Conservation (phyloP, 2,113 vertebrate genomes). For the Galeopterus variegatus region DNA sequence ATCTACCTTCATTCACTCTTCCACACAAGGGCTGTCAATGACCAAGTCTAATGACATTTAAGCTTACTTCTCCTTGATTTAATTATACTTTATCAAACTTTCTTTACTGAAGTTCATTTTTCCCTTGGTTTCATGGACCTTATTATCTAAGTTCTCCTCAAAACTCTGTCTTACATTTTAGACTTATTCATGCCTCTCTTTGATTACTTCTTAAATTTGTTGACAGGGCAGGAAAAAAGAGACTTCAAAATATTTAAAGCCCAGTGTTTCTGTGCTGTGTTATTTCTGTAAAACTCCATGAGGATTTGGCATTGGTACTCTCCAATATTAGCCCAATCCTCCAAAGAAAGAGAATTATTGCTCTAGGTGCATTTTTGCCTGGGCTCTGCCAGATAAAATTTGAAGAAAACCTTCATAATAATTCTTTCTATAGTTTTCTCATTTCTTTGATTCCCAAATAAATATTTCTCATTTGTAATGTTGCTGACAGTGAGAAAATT, state of each 20-base stretch:
- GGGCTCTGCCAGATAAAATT: background rate
- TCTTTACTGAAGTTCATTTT: background rate
- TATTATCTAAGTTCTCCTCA: background rate
- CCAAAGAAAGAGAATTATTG: background rate
- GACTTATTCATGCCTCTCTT: background rate
- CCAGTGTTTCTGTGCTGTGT: background rate
- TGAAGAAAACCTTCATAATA: background rate
- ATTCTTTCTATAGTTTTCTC: conserved; percentile 16
- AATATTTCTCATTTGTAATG: background rate
- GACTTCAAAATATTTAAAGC: background rate
- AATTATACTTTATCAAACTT: background rate
- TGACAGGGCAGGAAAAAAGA: background rate
- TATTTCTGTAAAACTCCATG: background rate
- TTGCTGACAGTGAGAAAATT: background rate
- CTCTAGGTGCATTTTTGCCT: background rate
- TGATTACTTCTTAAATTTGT: conserved; percentile 7
- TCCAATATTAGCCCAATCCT: background rate
- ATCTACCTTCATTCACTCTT: background rate
- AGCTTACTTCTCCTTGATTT: background rate
- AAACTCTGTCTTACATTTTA: background rate
- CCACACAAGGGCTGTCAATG: background rate
- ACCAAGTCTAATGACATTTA: background rate
- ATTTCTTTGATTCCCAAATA: conserved; percentile 38
- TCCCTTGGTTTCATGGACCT: background rate
- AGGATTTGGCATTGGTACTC: background rate